Evolutionary conservation across 2,113 vertebrate genomes (phyloP).

Genomic region (Furnarius figulus): DNA sequence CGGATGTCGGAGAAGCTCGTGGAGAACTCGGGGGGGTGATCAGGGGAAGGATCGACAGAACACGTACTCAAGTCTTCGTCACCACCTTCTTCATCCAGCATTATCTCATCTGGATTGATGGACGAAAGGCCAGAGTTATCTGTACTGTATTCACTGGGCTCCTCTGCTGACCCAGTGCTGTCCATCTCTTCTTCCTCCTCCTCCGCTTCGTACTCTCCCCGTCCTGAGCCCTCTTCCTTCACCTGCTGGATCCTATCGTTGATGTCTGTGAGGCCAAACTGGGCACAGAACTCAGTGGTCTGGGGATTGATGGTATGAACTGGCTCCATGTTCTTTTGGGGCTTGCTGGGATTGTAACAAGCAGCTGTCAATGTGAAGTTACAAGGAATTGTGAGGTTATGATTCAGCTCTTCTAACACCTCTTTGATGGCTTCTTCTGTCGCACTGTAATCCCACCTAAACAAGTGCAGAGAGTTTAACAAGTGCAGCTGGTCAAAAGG

Average conservation of each 20-base stretch:
- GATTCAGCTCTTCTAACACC: conserved; percentile 82
- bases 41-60: conserved; percentile 70
- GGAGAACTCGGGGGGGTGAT: conserved; percentile 73
- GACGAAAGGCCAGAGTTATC: conserved; percentile 86
- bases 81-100: conserved; percentile 87
- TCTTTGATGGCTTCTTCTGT: conserved; percentile 86
- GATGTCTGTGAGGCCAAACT: conserved; percentile 87
- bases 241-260: conserved; percentile 80
- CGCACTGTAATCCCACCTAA: conserved; percentile 92
- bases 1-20: conserved; percentile 75
- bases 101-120: conserved; percentile 94
- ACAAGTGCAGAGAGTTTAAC: neutral
- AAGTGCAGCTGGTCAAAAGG: neutral
- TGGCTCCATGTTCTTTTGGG: conserved; percentile 73
- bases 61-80: conserved; percentile 73
- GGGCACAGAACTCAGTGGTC: conserved; percentile 93
- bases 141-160: conserved; percentile 88
- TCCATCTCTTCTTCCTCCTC: conserved; percentile 77
- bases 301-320: conserved; percentile 87
- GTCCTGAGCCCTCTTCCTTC: conserved; percentile 48
- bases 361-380: conserved; percentile 88
- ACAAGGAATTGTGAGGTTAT: conserved; percentile 84
- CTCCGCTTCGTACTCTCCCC: conserved; percentile 66
- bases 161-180: conserved; percentile 82
- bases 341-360: conserved; percentile 82